Base-by-base conservation (phyloP, 2,113 vertebrate species). In the Apteryx owenii region DNA sequence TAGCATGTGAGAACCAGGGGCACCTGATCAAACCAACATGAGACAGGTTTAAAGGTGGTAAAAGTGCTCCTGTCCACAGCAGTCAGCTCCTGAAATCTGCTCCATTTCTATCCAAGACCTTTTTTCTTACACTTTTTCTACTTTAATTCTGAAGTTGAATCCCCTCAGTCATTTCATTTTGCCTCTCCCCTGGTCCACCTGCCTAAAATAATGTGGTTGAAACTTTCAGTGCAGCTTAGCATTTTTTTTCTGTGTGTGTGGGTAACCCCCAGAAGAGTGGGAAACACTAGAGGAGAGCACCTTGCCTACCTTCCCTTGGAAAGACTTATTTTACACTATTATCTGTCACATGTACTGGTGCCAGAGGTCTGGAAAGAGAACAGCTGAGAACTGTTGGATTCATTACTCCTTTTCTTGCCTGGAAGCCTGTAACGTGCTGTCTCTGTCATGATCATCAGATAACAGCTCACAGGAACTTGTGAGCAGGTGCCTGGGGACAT, bases 221-320 rank as follows among this genome's bases (percentile, higher is more conserved):
- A 53, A 26, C 18, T 94, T 25, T 53, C 60, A 28, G 25, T 17
- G 23, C 7, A 26, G 38, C 50, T 60, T 21, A 87, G 40, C 12
- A 22, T 5, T 17, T 58, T 15, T 51, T 50, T 6, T 25, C 62
- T 1, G 0, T 31, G 50, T 0, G 0, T 26, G 51, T 17, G 46
- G 64, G 14, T 29, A 31, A 19, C 28, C 28, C 71, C 14, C 6
- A 70, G 53, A 28, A 40, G 36, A 29, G 28, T 75, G 71, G 51
- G 44, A 33, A 81, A 33, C 4, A 2, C 48, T 56, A 33, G 10
- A 40, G 17, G 50, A 44, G 25, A 44, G 7, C 1, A 1, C 53
- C 69, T 64, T 73, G 36, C 19, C 54, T 50, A 10, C 28, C 11
- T 0, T 2, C 29, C 8, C 12, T 6, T 17, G 13, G 31, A 33